A percentile compares a stretch with the other conserved stretches of the same genome.
These are phyloP conservation scores for Camponotus fellah DNA, from an alignment of 2,888 invertebrate genomes.

Conservation along the genomic window DNA sequence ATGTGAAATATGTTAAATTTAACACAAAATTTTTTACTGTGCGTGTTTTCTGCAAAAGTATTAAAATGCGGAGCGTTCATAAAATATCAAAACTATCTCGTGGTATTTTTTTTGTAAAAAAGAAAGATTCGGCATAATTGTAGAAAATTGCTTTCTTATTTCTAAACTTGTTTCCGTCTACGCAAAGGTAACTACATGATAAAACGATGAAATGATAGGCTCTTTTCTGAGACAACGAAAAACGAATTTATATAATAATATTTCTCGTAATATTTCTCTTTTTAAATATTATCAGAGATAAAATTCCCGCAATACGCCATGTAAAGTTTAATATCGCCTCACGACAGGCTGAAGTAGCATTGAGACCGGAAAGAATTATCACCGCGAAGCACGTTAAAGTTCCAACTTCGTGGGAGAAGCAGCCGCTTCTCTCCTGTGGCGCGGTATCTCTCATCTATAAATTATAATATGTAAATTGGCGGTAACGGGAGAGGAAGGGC, in stretches of 20 bases:
- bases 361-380: constrained; percentile 57
- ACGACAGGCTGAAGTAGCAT: constrained; percentile 20
- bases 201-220: neutral
- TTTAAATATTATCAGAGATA: constrained; percentile 8
- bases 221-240: neutral
- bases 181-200: neutral
- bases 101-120: neutral
- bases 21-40: no score
- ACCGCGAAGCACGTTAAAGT: constrained; percentile 58
- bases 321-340: constrained; percentile 35
- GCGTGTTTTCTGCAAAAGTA: neutral
- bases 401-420: constrained; percentile 42
- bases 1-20: no score
- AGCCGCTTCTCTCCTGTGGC: constrained; percentile 50
- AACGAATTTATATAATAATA: no score
- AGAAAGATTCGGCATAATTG: neutral
- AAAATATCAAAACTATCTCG: neutral
- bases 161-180: neutral
- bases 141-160: neutral
- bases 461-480: constrained; percentile 82
- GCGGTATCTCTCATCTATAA: constrained; percentile 79
- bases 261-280: neutral
- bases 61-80: neutral
- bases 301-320: constrained; percentile 27
- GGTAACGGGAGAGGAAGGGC: constrained; percentile 52